phyloP scores from a whole-genome alignment of 2,113 vertebrate species.

The Clinocottus analis region DNA sequence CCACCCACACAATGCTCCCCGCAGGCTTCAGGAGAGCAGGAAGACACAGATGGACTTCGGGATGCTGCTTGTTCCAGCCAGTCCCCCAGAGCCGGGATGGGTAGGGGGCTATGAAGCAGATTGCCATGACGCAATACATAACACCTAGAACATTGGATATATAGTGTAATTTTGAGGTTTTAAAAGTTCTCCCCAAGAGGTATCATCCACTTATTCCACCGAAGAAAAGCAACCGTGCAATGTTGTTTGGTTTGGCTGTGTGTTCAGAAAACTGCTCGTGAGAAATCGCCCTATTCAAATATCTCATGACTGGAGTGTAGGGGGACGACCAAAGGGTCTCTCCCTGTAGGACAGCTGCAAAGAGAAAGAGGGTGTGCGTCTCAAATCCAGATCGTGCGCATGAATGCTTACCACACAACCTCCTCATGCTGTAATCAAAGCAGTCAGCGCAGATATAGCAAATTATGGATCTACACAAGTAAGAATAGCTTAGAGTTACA shows the following conservation, averaged over 20 bases:
- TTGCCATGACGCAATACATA: slow-evolving; percentile 32
- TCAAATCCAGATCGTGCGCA: slow-evolving; percentile 43
- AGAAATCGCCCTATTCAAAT: slow-evolving; percentile 22
- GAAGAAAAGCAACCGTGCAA: slow-evolving; percentile 29
- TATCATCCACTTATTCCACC: slow-evolving; percentile 30
- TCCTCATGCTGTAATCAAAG: slow-evolving; percentile 26
- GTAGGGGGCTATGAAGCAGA: slow-evolving; percentile 74
- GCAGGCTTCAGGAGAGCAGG: slow-evolving; percentile 61
- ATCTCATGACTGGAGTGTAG: slow-evolving; percentile 12
- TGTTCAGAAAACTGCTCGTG: slow-evolving; percentile 23
- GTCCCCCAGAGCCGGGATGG: slow-evolving; percentile 75
- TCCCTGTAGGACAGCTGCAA: slow-evolving; percentile 28
- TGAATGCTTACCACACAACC: slow-evolving; percentile 46
- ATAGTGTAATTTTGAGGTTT: slow-evolving; percentile 36
- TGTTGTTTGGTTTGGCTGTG: slow-evolving; percentile 48
- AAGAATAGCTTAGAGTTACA: slow-evolving; percentile 10
- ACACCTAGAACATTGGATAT: slow-evolving; percentile 33
- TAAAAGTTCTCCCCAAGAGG: slow-evolving; percentile 32
- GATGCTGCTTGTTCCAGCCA: slow-evolving; percentile 61
- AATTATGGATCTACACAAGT: slow-evolving; percentile 22
- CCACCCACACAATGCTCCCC: slow-evolving; percentile 73
- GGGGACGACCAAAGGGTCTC: not conserved
- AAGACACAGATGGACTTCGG: slow-evolving; percentile 71
- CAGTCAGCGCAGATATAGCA: slow-evolving; percentile 25
- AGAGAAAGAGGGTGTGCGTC: slow-evolving; percentile 23